Evolutionary conservation across 1,140 invertebrate genomes (phyloP), one percentile per base, ranked within the genome.

Genomic region (Hypsibius dujardini): DNA sequence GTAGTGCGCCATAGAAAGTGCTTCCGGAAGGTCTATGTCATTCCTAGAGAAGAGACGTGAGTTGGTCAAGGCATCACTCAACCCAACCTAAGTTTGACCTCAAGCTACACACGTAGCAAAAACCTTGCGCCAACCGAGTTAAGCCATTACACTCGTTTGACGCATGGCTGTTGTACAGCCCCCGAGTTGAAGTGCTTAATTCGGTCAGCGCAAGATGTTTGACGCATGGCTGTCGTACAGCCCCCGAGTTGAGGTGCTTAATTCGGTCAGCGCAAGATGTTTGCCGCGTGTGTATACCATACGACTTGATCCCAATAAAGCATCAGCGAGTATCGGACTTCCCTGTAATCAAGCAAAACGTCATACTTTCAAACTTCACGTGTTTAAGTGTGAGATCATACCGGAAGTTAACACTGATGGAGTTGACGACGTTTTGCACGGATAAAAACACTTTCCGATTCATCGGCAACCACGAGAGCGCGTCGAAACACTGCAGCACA

Each of bases 231-330:
- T n/a, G n/a, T n/a, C n/a, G n/a, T n/a, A n/a, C n/a, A n/a, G n/a
- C n/a, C n/a, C n/a, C n/a, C n/a, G n/a, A n/a, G n/a, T n/a, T n/a
- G n/a, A n/a, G n/a, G n/a, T n/a, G n/a, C n/a, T n/a, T n/a, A n/a
- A n/a, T n/a, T n/a, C n/a, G n/a, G n/a, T n/a, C n/a, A n/a, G n/a
- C n/a, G n/a, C n/a, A n/a, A n/a, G n/a, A n/a, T n/a, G n/a, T n/a
- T n/a, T n/a, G n/a, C n/a, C n/a, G n/a, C n/a, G n/a, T n/a, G 50
- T 56, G 50, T n/a, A 56, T 56, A 56, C 50, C 50, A 56, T 56
- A 56, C n/a, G 7, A 56, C n/a, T 7, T 7, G 50, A 56, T n/a
- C 50, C 7, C 7, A 7, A n/a, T 56, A 56, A 7, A 7, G 50
- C 7, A 56, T 7, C 7, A 56, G 50, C 7, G n/a, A 7, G n/a